Evolutionary conservation across 2,113 vertebrate species (phyloP), one percentile per base, ranked within the genome.

Genomic region (Capricornis sumatraensis): DNA sequence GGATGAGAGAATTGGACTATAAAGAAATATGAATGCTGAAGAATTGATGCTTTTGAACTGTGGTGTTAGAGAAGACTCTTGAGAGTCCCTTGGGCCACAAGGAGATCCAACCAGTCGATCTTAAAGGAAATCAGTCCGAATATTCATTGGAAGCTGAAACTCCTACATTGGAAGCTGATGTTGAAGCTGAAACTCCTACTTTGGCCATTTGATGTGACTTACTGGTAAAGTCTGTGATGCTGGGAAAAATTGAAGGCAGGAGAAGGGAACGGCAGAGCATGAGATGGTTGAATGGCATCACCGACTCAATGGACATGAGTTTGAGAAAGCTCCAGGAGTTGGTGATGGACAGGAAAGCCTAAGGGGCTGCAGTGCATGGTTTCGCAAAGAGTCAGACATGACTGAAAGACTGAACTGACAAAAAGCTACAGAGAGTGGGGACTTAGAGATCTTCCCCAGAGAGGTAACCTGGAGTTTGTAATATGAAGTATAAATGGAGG

Each of bases 301-400:
- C 67, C 0, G 0, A 71, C 67, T 71, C 67, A 23, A 23, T 71
- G n/a, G 19, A 71, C n/a, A 40, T 40, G n/a, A 71, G 10, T 40
- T 40, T 71, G n/a, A 71, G 67, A 36, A 71, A 40, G 19, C 19
- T 71, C n/a, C n/a, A 71, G n/a, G n/a, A 23, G 19, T 40, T 71
- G 67, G 9, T 71, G n/a, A 71, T 6, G 9, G n/a, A 71, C 16
- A 67, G 7, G 3, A 4, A 67, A 67, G 33, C n/a, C 67, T 12
- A 36, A 23, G 40, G 67, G 36, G n/a, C 10, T 40, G n/a, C 62
- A n/a, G 15, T 21, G 2, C 67, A 12, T 40, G 67, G n/a, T 40
- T 5, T 71, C 0, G 0, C n/a, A 23, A 23, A 23, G 67, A 71
- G 67, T 71, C 2, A 21, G n/a, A 71, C 67, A 11, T 23, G 19